phyloP scores from a whole-genome alignment of 2,888 invertebrate genomes.

The Lithophane socia region DNA sequence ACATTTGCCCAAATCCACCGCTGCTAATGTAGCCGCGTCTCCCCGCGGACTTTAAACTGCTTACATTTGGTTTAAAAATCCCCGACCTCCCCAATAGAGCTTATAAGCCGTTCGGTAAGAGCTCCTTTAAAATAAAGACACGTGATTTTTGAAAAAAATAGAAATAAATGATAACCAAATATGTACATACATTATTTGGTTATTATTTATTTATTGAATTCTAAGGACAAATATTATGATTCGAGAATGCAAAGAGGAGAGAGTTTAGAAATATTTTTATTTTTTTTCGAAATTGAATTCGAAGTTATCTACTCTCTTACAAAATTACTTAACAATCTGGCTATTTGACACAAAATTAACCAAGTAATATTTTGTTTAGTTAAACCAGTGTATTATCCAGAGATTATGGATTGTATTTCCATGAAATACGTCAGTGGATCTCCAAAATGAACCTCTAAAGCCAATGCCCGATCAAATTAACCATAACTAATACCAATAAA shows the following conservation, averaged over 20 bases:
- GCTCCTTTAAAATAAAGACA: slow-evolving; percentile 62
- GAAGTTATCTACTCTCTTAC: background rate
- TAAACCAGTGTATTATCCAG: background rate
- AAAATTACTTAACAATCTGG: background rate
- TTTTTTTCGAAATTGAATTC: background rate
- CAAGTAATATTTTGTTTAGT: background rate
- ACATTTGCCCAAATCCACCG: slow-evolving; percentile 80
- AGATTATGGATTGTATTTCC: background rate
- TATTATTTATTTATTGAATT: slow-evolving; percentile 40
- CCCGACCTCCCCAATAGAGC: slow-evolving; percentile 70
- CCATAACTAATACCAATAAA: slow-evolving; percentile 61
- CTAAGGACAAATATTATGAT: background rate
- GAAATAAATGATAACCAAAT: too few species aligned
- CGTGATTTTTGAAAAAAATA: slow-evolving; percentile 44
- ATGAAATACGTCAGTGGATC: background rate
- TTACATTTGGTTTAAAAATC: slow-evolving; percentile 82
- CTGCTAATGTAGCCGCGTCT: slow-evolving; percentile 81
- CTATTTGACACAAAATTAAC: background rate
- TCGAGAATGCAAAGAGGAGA: background rate
- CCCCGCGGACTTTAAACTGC: slow-evolving; percentile 85
- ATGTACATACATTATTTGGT: background rate
- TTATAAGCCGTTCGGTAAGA: slow-evolving; percentile 74
- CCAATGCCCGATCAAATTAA: slow-evolving; percentile 38
- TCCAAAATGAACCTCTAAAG: background rate
- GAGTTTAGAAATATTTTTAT: background rate